A percentile compares a stretch with the other conserved stretches of the same genome.
phyloP scores from a whole-genome alignment of 2,797 vertebrate species.

The Lates japonicus region DNA sequence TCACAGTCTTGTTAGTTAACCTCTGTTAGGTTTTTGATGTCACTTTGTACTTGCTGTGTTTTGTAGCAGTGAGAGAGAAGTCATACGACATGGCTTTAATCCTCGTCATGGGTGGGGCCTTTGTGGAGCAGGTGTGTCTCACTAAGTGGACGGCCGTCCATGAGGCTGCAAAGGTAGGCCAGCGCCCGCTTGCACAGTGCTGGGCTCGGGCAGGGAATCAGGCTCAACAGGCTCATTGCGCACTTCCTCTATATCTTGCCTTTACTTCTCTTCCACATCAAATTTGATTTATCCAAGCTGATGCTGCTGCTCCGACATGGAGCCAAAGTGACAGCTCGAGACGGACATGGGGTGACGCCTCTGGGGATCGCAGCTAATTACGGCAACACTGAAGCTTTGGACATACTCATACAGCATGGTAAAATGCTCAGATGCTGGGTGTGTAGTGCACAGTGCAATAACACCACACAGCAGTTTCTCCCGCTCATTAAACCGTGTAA shows the following conservation, averaged over 20 bases:
- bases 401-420: slow-evolving; percentile 91
- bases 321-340: slow-evolving; percentile 82
- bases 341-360: slow-evolving; percentile 89
- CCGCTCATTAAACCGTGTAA: slow-evolving; percentile 1
- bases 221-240: no score
- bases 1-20: no score
- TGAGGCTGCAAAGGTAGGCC: slow-evolving; percentile 93
- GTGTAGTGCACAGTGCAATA: neutral
- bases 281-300: no score
- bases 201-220: no score
- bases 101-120: slow-evolving; percentile 88
- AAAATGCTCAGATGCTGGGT: neutral
- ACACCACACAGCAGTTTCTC: no score
- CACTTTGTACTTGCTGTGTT: neutral
- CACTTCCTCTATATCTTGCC: no score
- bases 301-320: slow-evolving; percentile 88
- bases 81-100: slow-evolving; percentile 86
- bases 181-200: no score
- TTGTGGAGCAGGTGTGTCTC: slow-evolving; percentile 88
- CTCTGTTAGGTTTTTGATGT: no score
- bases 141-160: slow-evolving; percentile 90
- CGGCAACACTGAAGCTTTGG: slow-evolving; percentile 87
- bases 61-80: slow-evolving; percentile 84
- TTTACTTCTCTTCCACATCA: no score
- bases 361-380: slow-evolving; percentile 89